These are phyloP conservation scores for Helleia helle DNA, from an alignment of 2,888 invertebrate species.

Conservation along the genomic window DNA sequence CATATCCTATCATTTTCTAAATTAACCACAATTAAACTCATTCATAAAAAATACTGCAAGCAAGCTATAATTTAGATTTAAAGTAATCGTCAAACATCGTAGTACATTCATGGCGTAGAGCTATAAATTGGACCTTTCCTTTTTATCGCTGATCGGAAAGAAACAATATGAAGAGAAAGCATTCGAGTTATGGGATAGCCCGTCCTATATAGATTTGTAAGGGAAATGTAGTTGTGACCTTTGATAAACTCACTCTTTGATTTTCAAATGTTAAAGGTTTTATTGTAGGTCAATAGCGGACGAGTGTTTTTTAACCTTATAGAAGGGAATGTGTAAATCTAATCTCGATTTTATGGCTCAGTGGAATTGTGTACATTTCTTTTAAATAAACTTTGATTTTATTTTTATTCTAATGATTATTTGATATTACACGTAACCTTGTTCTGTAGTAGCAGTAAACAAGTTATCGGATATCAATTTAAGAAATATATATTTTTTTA, in stretches of 20 bases:
- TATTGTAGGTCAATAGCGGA: not conserved
- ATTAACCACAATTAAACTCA: too few species aligned
- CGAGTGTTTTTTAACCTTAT: not conserved
- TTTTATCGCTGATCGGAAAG: constrained; percentile 44
- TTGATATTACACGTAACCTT: too few species aligned
- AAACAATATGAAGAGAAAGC: constrained; percentile 43
- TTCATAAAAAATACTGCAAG: too few species aligned
- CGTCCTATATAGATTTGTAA: constrained; percentile 31
- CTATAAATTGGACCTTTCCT: constrained; percentile 37
- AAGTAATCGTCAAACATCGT: not conserved
- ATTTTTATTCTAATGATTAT: too few species aligned
- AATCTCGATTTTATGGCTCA: not conserved
- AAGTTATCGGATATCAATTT: too few species aligned
- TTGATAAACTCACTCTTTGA: constrained; percentile 2
- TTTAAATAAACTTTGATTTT: too few species aligned
- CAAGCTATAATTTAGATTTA: not conserved
- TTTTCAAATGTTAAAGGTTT: constrained; percentile 9
- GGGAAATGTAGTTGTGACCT: constrained; percentile 8
- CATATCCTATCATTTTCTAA: too few species aligned
- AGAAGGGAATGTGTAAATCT: not conserved
- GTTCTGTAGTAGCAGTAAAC: too few species aligned
- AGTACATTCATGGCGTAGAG: constrained; percentile 19
- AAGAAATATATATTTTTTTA: too few species aligned
- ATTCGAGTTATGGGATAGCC: constrained; percentile 30
- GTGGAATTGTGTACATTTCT: too few species aligned